Evolutionary conservation across 2,113 vertebrate genomes (phyloP).

Genomic region (Choloepus hoffmanni): DNA sequence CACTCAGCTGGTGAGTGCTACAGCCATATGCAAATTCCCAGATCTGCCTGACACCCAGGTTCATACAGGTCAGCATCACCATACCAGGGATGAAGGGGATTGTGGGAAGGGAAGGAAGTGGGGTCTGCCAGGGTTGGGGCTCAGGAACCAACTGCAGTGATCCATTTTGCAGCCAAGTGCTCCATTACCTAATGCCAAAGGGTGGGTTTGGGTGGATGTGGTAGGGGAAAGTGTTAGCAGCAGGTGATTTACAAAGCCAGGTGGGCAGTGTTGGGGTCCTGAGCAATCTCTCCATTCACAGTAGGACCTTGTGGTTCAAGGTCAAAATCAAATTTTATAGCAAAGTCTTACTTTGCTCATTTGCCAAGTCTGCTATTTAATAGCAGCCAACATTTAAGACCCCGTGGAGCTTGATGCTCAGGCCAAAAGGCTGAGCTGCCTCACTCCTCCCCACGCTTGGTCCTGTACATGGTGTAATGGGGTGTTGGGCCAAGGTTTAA

Average conservation of each 20-base stretch:
- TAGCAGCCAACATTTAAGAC: constrained; percentile 43
- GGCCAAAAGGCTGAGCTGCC: not conserved
- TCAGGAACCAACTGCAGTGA: not conserved
- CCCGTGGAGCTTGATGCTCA: not conserved
- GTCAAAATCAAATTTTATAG: constrained; percentile 60
- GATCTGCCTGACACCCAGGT: not conserved
- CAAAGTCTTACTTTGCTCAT: constrained; percentile 24
- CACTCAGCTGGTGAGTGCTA: not conserved
- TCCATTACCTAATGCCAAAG: constrained; percentile 45
- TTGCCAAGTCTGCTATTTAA: not conserved
- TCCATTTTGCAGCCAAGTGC: not conserved
- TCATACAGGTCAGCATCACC: not conserved
- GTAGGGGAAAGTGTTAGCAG: not conserved
- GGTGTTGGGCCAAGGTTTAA: not conserved
- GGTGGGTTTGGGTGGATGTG: not conserved
- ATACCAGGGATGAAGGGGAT: no score
- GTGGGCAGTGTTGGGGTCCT: constrained; percentile 55
- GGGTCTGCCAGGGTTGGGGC: not conserved
- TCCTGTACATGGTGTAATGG: not conserved
- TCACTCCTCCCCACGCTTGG: not conserved
- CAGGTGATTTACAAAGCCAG: constrained; percentile 49
- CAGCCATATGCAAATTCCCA: not conserved
- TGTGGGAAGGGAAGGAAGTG: not conserved
- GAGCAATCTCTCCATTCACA: constrained; percentile 43
- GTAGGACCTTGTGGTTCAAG: constrained; percentile 61